Base-by-base conservation (phyloP, 2,797 vertebrate species). In the Etheostoma nigrum region DNA sequence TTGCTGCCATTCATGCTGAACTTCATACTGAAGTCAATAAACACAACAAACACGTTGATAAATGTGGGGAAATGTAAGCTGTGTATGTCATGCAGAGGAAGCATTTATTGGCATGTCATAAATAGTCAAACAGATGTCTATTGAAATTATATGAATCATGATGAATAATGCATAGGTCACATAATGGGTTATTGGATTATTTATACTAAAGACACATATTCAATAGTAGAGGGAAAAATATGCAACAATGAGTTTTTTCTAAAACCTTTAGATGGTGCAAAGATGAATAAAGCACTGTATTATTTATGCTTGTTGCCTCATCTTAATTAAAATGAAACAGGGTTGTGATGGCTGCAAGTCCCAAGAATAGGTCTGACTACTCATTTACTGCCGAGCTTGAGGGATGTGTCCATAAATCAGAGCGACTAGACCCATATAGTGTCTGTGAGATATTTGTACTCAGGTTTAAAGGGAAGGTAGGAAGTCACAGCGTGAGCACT, bases 301-400 rank as follows among this genome's bases (percentile, higher is more conserved):
- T 62, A 88, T 86, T 82, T 30, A 87, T 84, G 79, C 6, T 19
- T 47, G 33, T 60, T 52, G 78, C 60, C 30, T n/a, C n/a, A n/a
- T n/a, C n/a, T n/a, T 89, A 78, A 90, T 90, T 86, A 85, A 86
- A 86, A 83, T 73, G 70, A 81, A 79, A 75, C 48, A 33, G 67
- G 51, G 59, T 67, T 75, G 19, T 85, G 57, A 67, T 63, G 69
- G 59, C 55, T 78, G 57, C 75, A 58, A 15, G 48, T 79, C 57
- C 80, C 82, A 86, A 52, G 72, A 85, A 88, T 78, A 85, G 78
- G 40, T 71, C 72, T 66, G 78, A 49, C n/a, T 63, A 54, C 54
- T 67, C 66, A 81, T 84, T 83, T 84, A 82, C 54, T 69, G 40
- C 48, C 1, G 4, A 33, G 66, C 62, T 72, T 74, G 66, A 81